Evolutionary conservation across 2,888 invertebrate species (phyloP), one percentile per base, ranked within the genome.

Genomic region (Netelia melanura): DNA sequence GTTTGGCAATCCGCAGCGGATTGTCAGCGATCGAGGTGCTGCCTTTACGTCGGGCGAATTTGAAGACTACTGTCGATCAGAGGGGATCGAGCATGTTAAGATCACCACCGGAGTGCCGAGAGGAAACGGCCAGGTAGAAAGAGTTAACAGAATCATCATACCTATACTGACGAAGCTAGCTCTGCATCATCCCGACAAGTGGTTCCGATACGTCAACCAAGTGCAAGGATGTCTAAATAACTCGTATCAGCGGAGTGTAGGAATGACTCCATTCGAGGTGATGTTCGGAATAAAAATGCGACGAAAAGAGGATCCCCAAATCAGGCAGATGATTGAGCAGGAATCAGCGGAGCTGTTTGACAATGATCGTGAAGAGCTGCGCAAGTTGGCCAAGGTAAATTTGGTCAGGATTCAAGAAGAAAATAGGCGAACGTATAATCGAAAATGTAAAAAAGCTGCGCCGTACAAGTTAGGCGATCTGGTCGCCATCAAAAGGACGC

Each of bases 71-170:
- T 86, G 81, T 30, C 9, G 44, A 6, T 61, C 77, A 0, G 71
- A 81, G 9, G 43, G 38, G 1, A 86, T 87, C 1, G 61, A 86
- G 9, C 84, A 84, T 74, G 80, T 90, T 0, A 58, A 81, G 10
- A 92, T 89, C 52, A 87, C 87, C 0, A 92, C 93, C n/a, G 82
- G 90, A 58, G 88, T 88, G 6, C 68, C 91, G 90, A 75, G 83
- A 89, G 8, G 74, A 71, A 61, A 85, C 43, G 78, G 70, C 3
- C 78, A 75, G 6, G 64, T 70, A 2, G 68, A 81, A 44, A 67
- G 79, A 44, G n/a, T 80, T 11, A 78, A 79, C 10, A 48, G 70
- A 1, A 58, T 70, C 6, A 25, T 78, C 23, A 78, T 78, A 6
- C 78, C 78, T 17, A 8, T 70, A 1, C 79, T 91, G 6, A 68